A percentile compares a stretch with the other conserved stretches of the same genome.
These are phyloP conservation scores for Spongilla lacustris DNA, from an alignment of 37 sponge, comb jelly and placozoan genomes.

Conservation along the genomic window DNA sequence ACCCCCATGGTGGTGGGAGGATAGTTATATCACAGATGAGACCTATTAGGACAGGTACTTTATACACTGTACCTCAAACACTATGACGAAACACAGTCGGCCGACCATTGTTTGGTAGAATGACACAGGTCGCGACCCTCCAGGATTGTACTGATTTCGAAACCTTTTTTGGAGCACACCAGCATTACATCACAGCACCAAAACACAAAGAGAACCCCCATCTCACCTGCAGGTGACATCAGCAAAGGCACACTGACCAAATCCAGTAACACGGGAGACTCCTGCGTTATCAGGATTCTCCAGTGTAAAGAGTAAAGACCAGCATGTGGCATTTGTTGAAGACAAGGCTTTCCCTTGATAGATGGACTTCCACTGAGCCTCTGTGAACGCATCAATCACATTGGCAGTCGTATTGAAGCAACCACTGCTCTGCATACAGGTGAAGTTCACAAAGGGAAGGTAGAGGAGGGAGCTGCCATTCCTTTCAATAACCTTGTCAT, in stretches of 20 bases:
- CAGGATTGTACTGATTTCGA: slow-evolving; percentile 48
- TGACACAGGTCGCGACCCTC: background rate
- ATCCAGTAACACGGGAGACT: background rate
- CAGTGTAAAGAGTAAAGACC: background rate
- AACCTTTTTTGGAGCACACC: too few relatives aligned
- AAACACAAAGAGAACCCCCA: background rate
- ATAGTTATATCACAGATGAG: too few relatives aligned
- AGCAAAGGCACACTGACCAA: slow-evolving; percentile 2
- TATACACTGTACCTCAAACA: slow-evolving; percentile 85
- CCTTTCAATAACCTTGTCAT: background rate
- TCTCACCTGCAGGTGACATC: slow-evolving; percentile 13
- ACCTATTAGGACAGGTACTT: too few relatives aligned
- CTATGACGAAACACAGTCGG: slow-evolving; percentile 82
- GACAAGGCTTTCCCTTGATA: too few relatives aligned
- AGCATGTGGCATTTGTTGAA: background rate
- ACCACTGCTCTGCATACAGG: slow-evolving; percentile 3
- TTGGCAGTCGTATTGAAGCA: background rate
- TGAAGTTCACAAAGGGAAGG: slow-evolving; percentile 62
- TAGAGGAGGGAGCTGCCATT: too few relatives aligned
- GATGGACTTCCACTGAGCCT: too few relatives aligned
- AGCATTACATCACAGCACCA: too few relatives aligned
- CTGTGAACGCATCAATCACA: background rate
- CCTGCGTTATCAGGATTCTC: background rate
- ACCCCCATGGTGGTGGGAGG: too few relatives aligned
- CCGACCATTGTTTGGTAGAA: slow-evolving; percentile 69